These are phyloP conservation scores for Horisme vitalbata DNA, from an alignment of 2,888 invertebrate genomes.

Conservation along the genomic window DNA sequence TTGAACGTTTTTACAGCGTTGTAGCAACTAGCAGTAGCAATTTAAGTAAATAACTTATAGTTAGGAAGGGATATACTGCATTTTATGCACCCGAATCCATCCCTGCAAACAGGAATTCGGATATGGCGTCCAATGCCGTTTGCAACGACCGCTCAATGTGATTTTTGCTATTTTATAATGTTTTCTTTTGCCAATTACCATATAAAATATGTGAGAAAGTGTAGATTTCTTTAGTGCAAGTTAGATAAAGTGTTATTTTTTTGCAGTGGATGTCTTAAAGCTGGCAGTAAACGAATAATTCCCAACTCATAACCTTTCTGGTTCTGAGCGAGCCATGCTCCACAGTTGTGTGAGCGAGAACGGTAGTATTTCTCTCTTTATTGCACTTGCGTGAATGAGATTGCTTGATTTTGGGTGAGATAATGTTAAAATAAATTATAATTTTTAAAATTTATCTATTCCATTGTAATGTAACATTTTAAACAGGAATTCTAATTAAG, in stretches of 20 bases:
- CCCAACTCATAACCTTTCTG: constrained; percentile 61
- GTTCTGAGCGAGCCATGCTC: constrained; percentile 46
- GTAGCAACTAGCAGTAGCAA: no score
- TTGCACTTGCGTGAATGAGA: constrained; percentile 58
- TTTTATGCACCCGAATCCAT: constrained; percentile 41
- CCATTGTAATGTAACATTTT: constrained; percentile 1
- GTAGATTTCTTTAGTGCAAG: constrained; percentile 20
- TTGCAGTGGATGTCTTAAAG: constrained; percentile 36
- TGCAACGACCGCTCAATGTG: constrained; percentile 65
- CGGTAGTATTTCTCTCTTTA: constrained; percentile 55
- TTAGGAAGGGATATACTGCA: no score
- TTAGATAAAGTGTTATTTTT: constrained; percentile 38
- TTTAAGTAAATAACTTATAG: no score
- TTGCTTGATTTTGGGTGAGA: constrained; percentile 38
- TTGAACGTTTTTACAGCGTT: no score
- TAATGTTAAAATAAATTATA: constrained; percentile 20
- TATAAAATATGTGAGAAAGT: constrained; percentile 23
- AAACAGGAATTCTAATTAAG: not conserved
- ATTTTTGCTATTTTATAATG: constrained; percentile 55
- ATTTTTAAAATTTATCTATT: constrained; percentile 14
- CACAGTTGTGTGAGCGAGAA: constrained; percentile 54
- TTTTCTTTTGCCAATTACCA: constrained; percentile 28
- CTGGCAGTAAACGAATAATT: constrained; percentile 55
- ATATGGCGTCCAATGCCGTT: constrained; percentile 75
- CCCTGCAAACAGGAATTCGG: constrained; percentile 68